Conservation (phyloP, 2,797 vertebrate genomes). For the Helicolenus hilgendorfi region DNA sequence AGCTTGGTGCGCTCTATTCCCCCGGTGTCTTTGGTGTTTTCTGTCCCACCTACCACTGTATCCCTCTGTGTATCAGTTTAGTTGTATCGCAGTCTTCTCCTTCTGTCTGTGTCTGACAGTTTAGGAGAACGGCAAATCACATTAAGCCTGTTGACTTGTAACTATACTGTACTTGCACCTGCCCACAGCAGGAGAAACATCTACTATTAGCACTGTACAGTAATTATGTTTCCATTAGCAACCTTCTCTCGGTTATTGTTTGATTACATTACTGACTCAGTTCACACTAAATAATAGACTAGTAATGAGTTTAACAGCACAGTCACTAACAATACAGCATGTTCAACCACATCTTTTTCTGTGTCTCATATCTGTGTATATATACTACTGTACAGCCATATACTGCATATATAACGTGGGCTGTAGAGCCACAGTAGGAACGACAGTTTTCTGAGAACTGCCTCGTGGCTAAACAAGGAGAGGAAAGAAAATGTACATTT, state of each 20-base stretch:
- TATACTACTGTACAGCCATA: too few relatives aligned
- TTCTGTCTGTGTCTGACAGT: neutral
- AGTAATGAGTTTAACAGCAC: too few relatives aligned
- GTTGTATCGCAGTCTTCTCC: too few relatives aligned
- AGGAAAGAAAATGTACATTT: too few relatives aligned
- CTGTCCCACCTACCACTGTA: neutral
- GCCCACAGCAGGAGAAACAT: neutral
- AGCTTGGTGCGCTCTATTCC: neutral
- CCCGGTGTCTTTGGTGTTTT: neutral
- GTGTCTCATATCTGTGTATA: too few relatives aligned
- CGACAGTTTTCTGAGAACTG: too few relatives aligned
- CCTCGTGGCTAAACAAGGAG: too few relatives aligned
- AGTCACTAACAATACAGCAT: neutral
- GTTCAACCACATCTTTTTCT: neutral
- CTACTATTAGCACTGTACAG: neutral
- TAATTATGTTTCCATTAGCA: neutral
- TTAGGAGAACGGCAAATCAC: conserved; percentile 10
- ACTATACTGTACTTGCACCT: neutral
- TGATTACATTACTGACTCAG: neutral
- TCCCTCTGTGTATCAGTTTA: neutral
- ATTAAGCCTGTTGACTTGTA: conserved; percentile 10
- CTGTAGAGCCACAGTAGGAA: neutral
- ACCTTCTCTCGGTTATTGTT: neutral
- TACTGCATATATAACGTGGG: too few relatives aligned
- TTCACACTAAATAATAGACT: neutral